Percentiles rank a stretch among this genome's conserved stretches.
phyloP scores from a whole-genome alignment of 2,113 vertebrate genomes.

The Cervus canadensis region DNA sequence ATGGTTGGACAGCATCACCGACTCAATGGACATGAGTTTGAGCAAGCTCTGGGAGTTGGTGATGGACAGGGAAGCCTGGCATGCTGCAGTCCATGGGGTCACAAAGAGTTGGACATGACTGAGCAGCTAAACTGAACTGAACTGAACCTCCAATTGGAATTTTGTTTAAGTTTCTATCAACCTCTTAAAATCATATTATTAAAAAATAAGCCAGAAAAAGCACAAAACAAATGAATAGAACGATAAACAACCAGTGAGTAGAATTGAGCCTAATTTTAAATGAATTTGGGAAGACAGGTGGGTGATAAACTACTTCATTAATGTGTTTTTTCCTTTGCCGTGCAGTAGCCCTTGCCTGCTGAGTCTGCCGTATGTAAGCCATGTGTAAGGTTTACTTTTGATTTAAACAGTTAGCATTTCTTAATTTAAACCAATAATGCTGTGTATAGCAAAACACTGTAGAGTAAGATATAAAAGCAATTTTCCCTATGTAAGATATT shows the following conservation, averaged over 20 bases:
- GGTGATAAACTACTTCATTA: constrained; percentile 52
- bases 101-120: background rate
- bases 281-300: constrained; percentile 49
- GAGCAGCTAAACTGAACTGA: background rate
- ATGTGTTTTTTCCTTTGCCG: constrained; percentile 38
- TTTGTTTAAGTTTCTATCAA: background rate
- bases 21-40: background rate
- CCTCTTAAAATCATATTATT: background rate
- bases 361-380: constrained; percentile 39
- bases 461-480: constrained; percentile 72
- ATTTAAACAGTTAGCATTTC: constrained; percentile 69
- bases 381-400: constrained; percentile 52
- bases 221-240: background rate
- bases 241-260: background rate
- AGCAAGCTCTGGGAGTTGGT: background rate
- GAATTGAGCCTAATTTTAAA: constrained; percentile 49
- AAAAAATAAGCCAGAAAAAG: background rate
- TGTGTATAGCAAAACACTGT: background rate
- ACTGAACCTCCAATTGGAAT: background rate
- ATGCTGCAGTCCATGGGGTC: background rate
- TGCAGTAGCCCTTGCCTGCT: constrained; percentile 4
- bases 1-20: background rate
- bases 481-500: constrained; percentile 70
- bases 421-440: constrained; percentile 71
- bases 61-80: background rate